Conservation (phyloP, 2,797 vertebrate genomes). For the Periparus ater region DNA sequence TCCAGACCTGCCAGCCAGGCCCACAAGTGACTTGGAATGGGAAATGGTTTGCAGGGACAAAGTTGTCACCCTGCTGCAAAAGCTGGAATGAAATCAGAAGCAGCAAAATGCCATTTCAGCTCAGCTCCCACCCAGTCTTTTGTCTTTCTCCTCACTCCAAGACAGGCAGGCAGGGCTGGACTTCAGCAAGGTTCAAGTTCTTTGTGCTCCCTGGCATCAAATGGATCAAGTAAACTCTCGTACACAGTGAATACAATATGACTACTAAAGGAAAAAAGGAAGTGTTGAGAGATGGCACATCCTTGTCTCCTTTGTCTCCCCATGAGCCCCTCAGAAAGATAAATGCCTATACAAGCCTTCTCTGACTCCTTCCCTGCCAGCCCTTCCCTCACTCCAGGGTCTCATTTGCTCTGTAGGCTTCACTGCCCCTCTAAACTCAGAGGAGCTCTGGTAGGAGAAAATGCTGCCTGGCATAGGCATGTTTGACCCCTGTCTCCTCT, state of each 20-base stretch:
- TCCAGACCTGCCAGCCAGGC: not conserved
- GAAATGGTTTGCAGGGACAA: accelerated
- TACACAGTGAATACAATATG: too few species aligned
- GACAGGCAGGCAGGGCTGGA: too few species aligned
- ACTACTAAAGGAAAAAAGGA: too few species aligned
- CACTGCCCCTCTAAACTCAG: not conserved
- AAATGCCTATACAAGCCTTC: not conserved
- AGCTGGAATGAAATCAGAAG: not conserved
- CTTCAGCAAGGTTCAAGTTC: too few species aligned
- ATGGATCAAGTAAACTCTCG: too few species aligned
- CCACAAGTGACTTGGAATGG: not conserved
- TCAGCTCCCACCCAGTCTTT: not conserved
- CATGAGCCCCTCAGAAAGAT: not conserved
- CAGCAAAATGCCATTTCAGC: not conserved
- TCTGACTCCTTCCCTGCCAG: not conserved
- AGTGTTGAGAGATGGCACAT: too few species aligned
- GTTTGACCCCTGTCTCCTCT: not conserved
- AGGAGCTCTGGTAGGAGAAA: not conserved
- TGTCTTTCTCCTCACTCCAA: not conserved
- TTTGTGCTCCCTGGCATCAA: too few species aligned
- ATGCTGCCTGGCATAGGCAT: not conserved
- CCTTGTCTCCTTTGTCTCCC: not conserved
- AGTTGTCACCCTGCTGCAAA: not conserved
- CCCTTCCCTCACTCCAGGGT: not conserved
- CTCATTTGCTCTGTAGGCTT: not conserved